These are phyloP conservation scores for Felis chaus DNA, from an alignment of 2,113 vertebrate species.

Conservation along the genomic window DNA sequence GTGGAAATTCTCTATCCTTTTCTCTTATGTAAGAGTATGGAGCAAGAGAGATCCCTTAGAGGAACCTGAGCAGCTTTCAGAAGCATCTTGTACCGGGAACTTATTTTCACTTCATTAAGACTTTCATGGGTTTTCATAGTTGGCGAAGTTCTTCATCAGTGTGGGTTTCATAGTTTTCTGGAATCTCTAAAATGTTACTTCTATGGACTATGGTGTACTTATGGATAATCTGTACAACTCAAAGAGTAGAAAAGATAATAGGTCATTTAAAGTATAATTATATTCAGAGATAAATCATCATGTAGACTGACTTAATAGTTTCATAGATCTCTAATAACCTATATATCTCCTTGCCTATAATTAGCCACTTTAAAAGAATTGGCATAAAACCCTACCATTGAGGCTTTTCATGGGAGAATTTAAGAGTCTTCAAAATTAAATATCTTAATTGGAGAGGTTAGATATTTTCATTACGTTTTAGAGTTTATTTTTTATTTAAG, in stretches of 20 bases:
- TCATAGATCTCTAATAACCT: background rate
- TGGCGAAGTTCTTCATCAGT: background rate
- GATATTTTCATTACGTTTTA: background rate
- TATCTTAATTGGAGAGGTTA: background rate
- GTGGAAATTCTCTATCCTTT: background rate
- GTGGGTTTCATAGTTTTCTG: background rate
- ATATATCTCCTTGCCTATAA: background rate
- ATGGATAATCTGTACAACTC: background rate
- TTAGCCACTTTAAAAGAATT: constrained; percentile 4
- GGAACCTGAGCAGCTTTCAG: background rate
- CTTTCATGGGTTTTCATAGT: background rate
- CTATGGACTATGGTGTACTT: background rate
- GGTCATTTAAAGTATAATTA: background rate
- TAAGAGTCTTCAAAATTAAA: background rate
- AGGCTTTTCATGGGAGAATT: background rate
- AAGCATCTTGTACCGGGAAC: background rate
- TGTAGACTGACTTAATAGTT: background rate
- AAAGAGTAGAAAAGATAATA: background rate
- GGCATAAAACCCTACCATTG: background rate
- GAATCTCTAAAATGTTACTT: background rate
- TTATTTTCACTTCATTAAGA: background rate
- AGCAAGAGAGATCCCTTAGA: background rate
- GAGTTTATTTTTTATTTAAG: constrained; percentile 45
- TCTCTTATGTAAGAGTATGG: background rate
- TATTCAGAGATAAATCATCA: background rate